Evolutionary conservation across 2,113 vertebrate genomes (phyloP), one percentile per base, ranked within the genome.

Genomic region (Cichladusa arquata): DNA sequence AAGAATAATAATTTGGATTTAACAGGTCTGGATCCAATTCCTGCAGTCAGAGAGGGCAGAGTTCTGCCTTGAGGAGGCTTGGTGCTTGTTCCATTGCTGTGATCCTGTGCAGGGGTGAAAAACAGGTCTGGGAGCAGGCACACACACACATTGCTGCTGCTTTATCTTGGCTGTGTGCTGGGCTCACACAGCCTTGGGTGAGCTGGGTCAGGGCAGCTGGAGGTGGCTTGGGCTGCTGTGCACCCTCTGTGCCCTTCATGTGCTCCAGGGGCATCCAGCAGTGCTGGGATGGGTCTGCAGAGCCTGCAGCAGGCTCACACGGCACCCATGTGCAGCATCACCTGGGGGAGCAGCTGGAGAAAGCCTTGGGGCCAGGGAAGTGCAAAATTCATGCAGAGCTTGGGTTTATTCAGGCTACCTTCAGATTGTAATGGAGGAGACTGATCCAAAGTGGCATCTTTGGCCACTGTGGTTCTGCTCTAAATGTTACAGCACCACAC

Each of bases 91-190:
- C 50, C 3, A 5, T 0, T 5, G n/a, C 77, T 73, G 69, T 33
- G 65, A 10, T 51, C 9, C 53, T 17, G 6, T 1, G 8, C 20
- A 79, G 24, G 25, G 24, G 5, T 23, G 33, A 18, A 18, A 36
- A 69, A 8, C 16, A 74, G 29, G 4, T 71, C 51, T 38, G n/a
- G 34, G 62, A 76, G 20, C 33, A 72, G 61, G 28, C 25, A 24
- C 9, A 29, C 14, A 19, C 40, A 42, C 0, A 0, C 1, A 1
- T 2, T 29, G 0, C 33, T 54, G 61, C 42, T 66, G 56, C 78
- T 36, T 50, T n/a, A 2, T 7, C 33, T 25, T 33, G 38, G 33
- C 56, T 62, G 15, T 42, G 18, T 14, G 20, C 22, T 42, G 42
- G 34, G 40, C 40, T 60, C 5, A 1, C 2, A 5, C 6, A 11